Conservation (phyloP, 53 echinoderm and acorn worm species). For the Holothuria leucospilota region DNA sequence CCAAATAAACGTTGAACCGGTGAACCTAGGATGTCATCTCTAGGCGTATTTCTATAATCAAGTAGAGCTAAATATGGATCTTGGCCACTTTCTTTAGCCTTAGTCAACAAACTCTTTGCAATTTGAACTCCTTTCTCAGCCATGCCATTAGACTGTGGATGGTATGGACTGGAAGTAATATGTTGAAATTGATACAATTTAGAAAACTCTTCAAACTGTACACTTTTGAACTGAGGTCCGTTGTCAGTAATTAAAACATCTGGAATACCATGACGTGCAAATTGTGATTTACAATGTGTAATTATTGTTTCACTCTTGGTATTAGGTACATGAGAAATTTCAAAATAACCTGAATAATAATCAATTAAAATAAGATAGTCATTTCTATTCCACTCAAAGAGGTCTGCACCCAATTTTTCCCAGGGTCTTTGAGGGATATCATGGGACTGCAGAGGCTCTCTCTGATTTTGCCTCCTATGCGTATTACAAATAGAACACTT, state of each 20-base stretch:
- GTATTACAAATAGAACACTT: constrained; percentile 49
- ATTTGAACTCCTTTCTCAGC: constrained; percentile 65
- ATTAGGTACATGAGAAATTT: background rate
- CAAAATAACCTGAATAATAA: no score
- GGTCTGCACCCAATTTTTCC: constrained; percentile 70
- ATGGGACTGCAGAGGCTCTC: constrained; percentile 51
- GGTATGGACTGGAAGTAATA: constrained; percentile 28
- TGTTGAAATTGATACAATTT: constrained; percentile 24
- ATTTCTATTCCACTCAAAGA: constrained; percentile 49
- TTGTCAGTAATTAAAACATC: background rate
- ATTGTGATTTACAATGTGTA: constrained; percentile 52
- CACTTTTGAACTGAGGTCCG: background rate
- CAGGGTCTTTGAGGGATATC: constrained; percentile 66
- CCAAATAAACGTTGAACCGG: constrained; percentile 52
- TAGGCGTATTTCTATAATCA: constrained; percentile 34
- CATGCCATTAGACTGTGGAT: constrained; percentile 65
- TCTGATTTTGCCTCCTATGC: constrained; percentile 10
- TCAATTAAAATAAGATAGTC: constrained; percentile 26
- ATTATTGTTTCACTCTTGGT: background rate
- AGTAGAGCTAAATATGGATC: constrained; percentile 53
- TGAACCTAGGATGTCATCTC: constrained; percentile 39
- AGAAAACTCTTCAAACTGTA: constrained; percentile 45
- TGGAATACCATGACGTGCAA: constrained; percentile 68
- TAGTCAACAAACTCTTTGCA: constrained; percentile 50
- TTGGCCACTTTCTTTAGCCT: constrained; percentile 28